phyloP scores from a whole-genome alignment of 2,888 invertebrate species.

The Himalopsyche anomala region DNA sequence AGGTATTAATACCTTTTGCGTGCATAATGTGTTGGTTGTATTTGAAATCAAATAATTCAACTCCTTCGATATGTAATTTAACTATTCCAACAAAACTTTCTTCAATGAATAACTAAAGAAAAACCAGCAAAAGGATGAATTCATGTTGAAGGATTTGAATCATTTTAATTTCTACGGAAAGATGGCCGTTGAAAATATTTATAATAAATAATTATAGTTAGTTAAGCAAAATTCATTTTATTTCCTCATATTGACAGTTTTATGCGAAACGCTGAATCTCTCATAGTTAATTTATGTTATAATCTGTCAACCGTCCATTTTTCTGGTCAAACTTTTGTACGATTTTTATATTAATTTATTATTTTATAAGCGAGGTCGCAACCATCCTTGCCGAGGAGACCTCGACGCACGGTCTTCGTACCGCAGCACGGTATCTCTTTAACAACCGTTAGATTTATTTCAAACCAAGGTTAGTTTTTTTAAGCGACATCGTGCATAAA shows the following conservation, averaged over 20 bases:
- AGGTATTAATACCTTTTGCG: too few relatives aligned
- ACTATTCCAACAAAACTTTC: too few relatives aligned
- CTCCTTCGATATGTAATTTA: too few relatives aligned
- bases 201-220: conserved; percentile 22
- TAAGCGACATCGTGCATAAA: conserved; percentile 4
- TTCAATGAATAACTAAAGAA: too few relatives aligned
- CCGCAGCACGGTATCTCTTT: background rate
- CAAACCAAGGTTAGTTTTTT: conserved; percentile 32
- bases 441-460: conserved; percentile 7
- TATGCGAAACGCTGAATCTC: conserved; percentile 47
- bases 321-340: conserved; percentile 64
- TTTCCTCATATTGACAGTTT: background rate
- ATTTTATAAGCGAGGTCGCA: conserved; percentile 4
- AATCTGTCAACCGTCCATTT: conserved; percentile 65
- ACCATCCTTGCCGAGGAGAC: too few relatives aligned
- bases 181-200: background rate
- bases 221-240: conserved; percentile 23
- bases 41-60: too few relatives aligned
- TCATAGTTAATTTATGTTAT: conserved; percentile 48
- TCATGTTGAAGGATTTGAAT: too few relatives aligned
- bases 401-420: background rate
- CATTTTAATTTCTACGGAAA: too few relatives aligned
- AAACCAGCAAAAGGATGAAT: too few relatives aligned
- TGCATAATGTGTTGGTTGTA: too few relatives aligned
- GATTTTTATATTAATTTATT: conserved; percentile 45